phyloP scores from a whole-genome alignment of 2,113 vertebrate genomes.

The Cygnus atratus region DNA sequence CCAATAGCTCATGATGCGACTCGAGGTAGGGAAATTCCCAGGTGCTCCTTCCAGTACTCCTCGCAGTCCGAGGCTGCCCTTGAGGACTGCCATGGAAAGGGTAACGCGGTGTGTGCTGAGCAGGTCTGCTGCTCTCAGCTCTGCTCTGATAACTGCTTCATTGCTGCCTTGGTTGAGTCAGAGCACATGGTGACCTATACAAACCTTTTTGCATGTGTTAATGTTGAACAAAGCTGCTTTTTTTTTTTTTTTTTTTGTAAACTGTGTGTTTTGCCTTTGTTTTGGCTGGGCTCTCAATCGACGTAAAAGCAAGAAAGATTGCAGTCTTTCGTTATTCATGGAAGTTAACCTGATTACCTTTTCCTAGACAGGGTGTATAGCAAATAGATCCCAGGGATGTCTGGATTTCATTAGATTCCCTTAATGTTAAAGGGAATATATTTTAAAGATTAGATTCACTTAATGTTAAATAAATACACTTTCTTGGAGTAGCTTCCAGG shows the following conservation, averaged over 20 bases:
- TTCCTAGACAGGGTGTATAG: not conserved
- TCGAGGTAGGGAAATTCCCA: fast-evolving
- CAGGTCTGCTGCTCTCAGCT: not conserved
- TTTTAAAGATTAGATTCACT: no score
- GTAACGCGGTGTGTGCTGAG: fast-evolving
- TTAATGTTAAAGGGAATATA: not conserved
- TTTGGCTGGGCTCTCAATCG: not conserved
- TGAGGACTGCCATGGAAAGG: fast-evolving
- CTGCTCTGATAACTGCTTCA: not conserved
- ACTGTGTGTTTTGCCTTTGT: not conserved
- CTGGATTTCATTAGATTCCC: not conserved
- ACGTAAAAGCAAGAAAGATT: not conserved
- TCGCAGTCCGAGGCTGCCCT: not conserved
- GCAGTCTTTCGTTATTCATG: fast-evolving
- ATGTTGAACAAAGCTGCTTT: not conserved
- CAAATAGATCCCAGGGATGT: not conserved
- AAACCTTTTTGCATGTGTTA: not conserved
- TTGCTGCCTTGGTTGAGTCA: fast-evolving
- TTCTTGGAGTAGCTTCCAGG: not conserved
- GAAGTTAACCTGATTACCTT: not conserved
- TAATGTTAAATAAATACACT: not conserved
- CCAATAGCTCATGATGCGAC: not conserved
- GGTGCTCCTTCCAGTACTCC: no score
- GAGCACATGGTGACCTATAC: not conserved
- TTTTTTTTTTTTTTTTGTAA: not conserved